Evolutionary conservation across 64 coral and sea anemone species (phyloP).

Genomic region (Cladopsammia gracilis): DNA sequence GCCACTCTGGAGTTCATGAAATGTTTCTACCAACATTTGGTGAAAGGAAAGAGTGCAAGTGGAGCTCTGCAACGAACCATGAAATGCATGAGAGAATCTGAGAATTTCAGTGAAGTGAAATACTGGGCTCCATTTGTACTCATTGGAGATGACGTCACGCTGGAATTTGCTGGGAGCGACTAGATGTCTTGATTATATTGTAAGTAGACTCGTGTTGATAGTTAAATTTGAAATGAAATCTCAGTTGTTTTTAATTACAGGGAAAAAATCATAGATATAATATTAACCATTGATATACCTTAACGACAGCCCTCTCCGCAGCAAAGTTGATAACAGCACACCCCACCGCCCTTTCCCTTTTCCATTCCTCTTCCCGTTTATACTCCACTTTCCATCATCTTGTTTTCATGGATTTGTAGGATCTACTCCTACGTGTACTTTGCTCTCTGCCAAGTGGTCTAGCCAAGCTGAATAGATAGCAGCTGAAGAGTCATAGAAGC

Average conservation of each 20-base stretch:
- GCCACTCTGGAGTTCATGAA: slow-evolving; percentile 30
- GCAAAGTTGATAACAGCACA: no score
- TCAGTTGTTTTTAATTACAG: neutral
- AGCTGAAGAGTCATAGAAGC: no score
- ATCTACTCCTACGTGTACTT: no score
- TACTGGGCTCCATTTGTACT: slow-evolving; percentile 52
- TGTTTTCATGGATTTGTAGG: no score
- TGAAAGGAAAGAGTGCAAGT: neutral
- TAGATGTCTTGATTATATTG: neutral
- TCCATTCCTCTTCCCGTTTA: no score
- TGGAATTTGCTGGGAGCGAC: neutral
- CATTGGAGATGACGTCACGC: slow-evolving; percentile 17
- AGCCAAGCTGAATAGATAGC: no score
- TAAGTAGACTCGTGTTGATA: neutral
- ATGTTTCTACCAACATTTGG: slow-evolving; percentile 9
- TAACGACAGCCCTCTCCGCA: no score
- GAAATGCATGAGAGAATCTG: slow-evolving; percentile 29
- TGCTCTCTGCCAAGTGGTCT: no score
- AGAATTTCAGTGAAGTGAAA: neutral
- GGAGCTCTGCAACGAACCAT: slow-evolving; percentile 6
- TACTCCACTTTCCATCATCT: no score
- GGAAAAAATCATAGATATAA: neutral
- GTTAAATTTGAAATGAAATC: neutral
- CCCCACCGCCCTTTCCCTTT: no score
- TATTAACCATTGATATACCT: no score